A percentile compares a stretch with the other conserved stretches of the same genome.
These are phyloP conservation scores for Drosophila parabipectinata DNA, from an alignment of 1,140 invertebrate genomes.

Conservation along the genomic window DNA sequence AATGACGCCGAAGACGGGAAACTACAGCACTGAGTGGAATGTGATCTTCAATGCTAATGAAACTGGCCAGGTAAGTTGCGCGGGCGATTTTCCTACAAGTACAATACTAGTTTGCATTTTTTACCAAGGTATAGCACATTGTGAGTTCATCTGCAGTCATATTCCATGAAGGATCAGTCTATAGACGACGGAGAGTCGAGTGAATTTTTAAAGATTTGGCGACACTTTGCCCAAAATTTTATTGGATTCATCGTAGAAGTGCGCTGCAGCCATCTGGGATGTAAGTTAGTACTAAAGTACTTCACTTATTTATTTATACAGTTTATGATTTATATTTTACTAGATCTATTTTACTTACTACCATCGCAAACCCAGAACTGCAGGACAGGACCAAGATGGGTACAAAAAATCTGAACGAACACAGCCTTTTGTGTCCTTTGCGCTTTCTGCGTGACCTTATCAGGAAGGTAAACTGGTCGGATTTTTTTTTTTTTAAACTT, in stretches of 20 bases:
- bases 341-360: too few species aligned
- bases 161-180: neutral
- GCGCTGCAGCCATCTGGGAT: neutral
- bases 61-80: neutral
- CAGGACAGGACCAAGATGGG: slow-evolving; percentile 5
- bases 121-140: too few species aligned
- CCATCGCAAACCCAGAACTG: neutral
- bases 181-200: neutral
- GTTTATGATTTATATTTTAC: neutral
- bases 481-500: too few species aligned
- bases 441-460: too few species aligned
- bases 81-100: neutral
- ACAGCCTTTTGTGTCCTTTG: too few species aligned
- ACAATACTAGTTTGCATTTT: too few species aligned
- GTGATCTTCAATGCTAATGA: neutral
- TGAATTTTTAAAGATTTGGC: neutral
- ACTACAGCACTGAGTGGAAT: neutral
- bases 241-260: neutral
- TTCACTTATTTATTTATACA: too few species aligned
- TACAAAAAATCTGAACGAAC: too few species aligned
- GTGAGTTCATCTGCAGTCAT: neutral
- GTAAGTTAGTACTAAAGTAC: neutral
- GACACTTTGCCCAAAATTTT: neutral
- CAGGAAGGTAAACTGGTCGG: too few species aligned
- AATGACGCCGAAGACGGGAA: neutral